These are phyloP conservation scores for Microctonus aethiopoides DNA, from an alignment of 2,888 invertebrate species.

Conservation along the genomic window DNA sequence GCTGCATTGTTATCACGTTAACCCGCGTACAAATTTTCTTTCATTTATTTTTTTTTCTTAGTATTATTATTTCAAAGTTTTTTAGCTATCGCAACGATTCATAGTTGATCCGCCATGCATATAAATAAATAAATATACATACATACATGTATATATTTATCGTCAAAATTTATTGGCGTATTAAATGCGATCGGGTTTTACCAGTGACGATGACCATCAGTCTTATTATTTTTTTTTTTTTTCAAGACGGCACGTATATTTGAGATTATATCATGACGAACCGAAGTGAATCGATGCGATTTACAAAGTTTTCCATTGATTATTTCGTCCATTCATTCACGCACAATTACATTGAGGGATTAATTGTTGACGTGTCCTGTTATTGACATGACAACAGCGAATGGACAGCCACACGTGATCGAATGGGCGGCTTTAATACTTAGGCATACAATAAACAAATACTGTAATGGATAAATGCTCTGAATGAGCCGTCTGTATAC, in stretches of 20 bases:
- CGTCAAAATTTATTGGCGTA: background rate
- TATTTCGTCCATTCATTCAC: conserved; percentile 14
- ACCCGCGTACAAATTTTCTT: conserved; percentile 21
- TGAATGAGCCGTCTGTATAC: conserved; percentile 47
- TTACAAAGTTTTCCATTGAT: conserved; percentile 23
- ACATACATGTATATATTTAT: too few relatives aligned
- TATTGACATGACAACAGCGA: conserved; percentile 25
- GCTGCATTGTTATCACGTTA: conserved; percentile 52
- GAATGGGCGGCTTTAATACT: conserved; percentile 53
- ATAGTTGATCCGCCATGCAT: conserved; percentile 15
- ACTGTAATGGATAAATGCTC: conserved; percentile 58
- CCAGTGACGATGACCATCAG: conserved; percentile 22
- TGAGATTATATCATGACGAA: conserved; percentile 26
- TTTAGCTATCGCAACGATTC: conserved; percentile 13
- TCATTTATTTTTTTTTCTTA: conserved; percentile 5
- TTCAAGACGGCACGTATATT: conserved; percentile 16
- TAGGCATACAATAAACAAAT: conserved; percentile 62
- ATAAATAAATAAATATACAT: too few relatives aligned
- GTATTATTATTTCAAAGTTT: conserved; percentile 19
- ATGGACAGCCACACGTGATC: conserved; percentile 50
- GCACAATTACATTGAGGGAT: conserved; percentile 24
- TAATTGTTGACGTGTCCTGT: conserved; percentile 6
- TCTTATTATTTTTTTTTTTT: conserved; percentile 11
- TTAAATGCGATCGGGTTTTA: background rate
- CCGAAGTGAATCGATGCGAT: conserved; percentile 34